Conservation (phyloP, 1,140 invertebrate genomes). For the Hestina assimilis region DNA sequence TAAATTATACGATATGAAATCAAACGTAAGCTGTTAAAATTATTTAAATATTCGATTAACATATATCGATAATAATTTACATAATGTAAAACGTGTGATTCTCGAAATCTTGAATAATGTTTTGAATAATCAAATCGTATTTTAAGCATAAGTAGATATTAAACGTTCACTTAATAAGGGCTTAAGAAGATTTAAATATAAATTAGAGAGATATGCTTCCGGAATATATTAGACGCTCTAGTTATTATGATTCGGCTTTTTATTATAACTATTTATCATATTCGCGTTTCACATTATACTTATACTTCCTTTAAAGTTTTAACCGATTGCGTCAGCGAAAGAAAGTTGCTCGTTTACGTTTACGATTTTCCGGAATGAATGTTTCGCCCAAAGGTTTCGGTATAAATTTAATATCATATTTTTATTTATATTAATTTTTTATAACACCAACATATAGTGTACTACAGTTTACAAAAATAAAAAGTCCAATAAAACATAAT, state of each 20-base stretch:
- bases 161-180: not conserved
- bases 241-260: not conserved
- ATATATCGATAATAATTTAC: not conserved
- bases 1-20: too few species aligned
- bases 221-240: not conserved
- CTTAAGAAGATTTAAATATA: not conserved
- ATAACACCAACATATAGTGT: too few species aligned
- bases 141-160: not conserved
- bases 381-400: not conserved
- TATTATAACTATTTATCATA: not conserved
- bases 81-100: conserved; percentile 1
- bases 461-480: too few species aligned
- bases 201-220: conserved; percentile 1
- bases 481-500: too few species aligned
- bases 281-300: conserved; percentile 9
- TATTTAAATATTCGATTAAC: too few species aligned
- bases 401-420: conserved; percentile 7
- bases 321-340: conserved; percentile 36
- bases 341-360: conserved; percentile 39
- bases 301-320: conserved; percentile 19
- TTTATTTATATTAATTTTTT: too few species aligned
- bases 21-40: too few species aligned
- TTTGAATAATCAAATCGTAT: not conserved
- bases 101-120: not conserved
- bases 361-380: conserved; percentile 27